Evolutionary conservation across 1,140 invertebrate genomes (phyloP), one percentile per base, ranked within the genome.

Genomic region (Cylas formicarius): DNA sequence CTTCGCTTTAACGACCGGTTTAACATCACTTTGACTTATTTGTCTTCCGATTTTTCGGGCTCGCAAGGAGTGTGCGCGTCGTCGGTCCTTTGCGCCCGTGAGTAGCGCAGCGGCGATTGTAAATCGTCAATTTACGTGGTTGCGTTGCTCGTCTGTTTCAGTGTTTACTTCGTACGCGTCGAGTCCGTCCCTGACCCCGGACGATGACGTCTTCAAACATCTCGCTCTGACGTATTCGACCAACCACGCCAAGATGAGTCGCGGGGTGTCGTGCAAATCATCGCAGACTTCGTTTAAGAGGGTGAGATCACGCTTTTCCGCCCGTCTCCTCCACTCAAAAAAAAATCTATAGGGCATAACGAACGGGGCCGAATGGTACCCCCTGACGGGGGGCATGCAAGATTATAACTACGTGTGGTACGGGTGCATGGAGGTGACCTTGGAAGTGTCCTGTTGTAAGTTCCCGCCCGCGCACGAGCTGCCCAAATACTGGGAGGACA

Each of bases 331-430:
- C n/a, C n/a, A n/a, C n/a, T n/a, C n/a, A n/a, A n/a, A n/a, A n/a
- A n/a, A n/a, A n/a, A n/a, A n/a, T n/a, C 52, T 54, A 23, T 71
- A 90, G 56, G 90, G 90, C 7, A 92, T 92, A 48, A 92, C 88
- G 9, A 94, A 94, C 59, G 90, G 90, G 4, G 90, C 90, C 2
- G 84, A 85, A 31, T 93, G 90, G 90, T 93, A 93, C 67, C 86
- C 87, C 0, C 67, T 94, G 1, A 88, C 86, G 43, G 90, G 89
- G 67, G 76, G 72, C 5, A 91, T 92, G 89, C 94, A 98, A 72
- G 96, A 99, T 65, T 99, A 90, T 69, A 98, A 98, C 67, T 99
- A 99, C 63, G 77, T 97, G 9, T 90, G 89, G 81, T 92, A 91
- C 58, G 95, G 94, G 32, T 96, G 92, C 64, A 97, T 99, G 88